Base-by-base conservation (phyloP, 2,113 vertebrate species). In the Perccottus glenii region DNA sequence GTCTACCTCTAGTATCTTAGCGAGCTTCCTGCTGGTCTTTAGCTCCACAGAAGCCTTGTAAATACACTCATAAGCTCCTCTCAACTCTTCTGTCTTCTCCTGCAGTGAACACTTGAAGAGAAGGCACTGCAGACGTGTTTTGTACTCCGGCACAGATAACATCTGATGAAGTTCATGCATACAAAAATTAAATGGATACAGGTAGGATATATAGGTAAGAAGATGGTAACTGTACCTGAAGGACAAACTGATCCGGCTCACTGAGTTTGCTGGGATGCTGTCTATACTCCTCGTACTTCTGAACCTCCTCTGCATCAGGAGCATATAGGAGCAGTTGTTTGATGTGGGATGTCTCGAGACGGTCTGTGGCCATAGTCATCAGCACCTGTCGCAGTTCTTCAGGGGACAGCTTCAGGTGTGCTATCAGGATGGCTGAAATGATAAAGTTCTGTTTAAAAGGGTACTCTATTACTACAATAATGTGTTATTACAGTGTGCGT, bases 1-100 rank as follows among this genome's bases (percentile, higher is more conserved):
- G 9, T 9, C 6, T 83, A 99, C 97, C 95, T 99, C 98, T 62
- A 99, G 80, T 84, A 99, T 99, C 86, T 99, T 99, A 5, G 98
- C 98, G n/a, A 99, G 93, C 71, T 97, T 99, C 90, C 93, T 96
- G 94, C 98, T 98, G 74, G 89, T 95, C 84, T 94, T 97, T 63
- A 99, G 95, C 85, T 99, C 96, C 0, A 93, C 49, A 0, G 98
- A 98, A 58, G 98, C 98, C 35, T 95, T 95, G 75, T 93, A 94
- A 64, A 99, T 88, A 55, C 96, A 98, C 48, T 98, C 94, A 0
- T 94, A 96, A 42, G 95, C 95, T 43, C 90, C 95, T 27, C 92
- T 93, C 84, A 99, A 92, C 93, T 99, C 98, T 72, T 99, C 98
- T 0, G 94, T 96, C 91, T 97, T 99, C 92, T 99, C 98, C 82